Evolutionary conservation across 2,888 invertebrate genomes (phyloP), one percentile per base, ranked within the genome.

Genomic region (Lepidochrysops patricia): DNA sequence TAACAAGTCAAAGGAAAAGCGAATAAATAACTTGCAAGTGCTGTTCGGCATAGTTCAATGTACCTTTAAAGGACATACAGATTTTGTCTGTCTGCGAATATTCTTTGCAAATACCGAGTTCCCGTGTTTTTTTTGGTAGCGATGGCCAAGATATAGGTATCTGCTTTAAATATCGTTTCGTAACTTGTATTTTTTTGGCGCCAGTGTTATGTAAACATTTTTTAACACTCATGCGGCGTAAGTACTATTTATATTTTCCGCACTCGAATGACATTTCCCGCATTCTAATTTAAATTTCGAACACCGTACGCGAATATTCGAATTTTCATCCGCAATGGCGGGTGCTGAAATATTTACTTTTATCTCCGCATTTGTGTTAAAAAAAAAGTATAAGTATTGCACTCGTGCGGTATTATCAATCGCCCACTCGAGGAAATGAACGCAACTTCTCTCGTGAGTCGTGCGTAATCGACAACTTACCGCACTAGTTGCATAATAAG

Each of bases 51-150:
- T 19, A 54, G 52, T 29, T 29, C 52, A 54, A 54, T 9, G 52
- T 54, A 15, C 52, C 29, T 50, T 26, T 54, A 15, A 54, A 54
- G 52, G 52, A 54, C 29, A 29, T 9, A 4, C 52, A 49, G 12
- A 15, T 54, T 54, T 54, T 54, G 29, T 54, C 15, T 13, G 52
- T 54, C 52, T 54, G 29, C 52, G 29, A 54, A 29, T 29, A 19
- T 9, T 29, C 29, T 32, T 54, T 29, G 52, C 32, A 29, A 54
- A 19, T 54, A n/a, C n/a, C n/a, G n/a, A 19, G 9, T 1, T 54
- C 9, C 32, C 19, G 29, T 2, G 19, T 54, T 54, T 52, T 54
- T 52, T 52, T 54, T 15, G 29, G 52, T 9, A 23, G 48, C 13
- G 37, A 13, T n/a, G 26, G 27, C 29, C 9, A 4, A 13, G 29